These are phyloP conservation scores for Achlya flavicornis DNA, from an alignment of 2,888 invertebrate species.

Conservation along the genomic window DNA sequence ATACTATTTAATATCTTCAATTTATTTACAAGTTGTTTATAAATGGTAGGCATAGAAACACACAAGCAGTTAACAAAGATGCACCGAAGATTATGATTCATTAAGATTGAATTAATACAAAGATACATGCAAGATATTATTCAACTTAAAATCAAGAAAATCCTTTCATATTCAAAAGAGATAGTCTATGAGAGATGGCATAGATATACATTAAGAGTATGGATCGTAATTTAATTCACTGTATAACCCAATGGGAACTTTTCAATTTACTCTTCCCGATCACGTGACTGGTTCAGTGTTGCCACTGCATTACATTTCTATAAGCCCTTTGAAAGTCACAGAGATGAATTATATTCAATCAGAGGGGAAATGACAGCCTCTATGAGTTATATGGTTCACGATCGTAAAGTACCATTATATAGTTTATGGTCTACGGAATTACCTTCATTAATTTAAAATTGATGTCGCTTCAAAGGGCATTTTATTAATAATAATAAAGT, in stretches of 20 bases:
- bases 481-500: background rate
- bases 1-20: no score
- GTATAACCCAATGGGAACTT: background rate
- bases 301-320: conserved; percentile 3
- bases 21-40: no score
- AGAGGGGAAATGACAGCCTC: background rate
- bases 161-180: no score
- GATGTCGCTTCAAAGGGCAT: background rate
- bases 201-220: background rate
- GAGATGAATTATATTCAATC: conserved; percentile 7
- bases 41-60: no score
- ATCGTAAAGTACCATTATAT: background rate
- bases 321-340: conserved; percentile 6
- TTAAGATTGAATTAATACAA: no score
- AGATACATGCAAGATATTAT: no score
- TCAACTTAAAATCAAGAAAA: no score
- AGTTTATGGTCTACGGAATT: background rate
- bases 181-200: no score
- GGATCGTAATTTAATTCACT: background rate
- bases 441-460: conserved; percentile 1
- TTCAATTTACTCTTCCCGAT: conserved; percentile 10
- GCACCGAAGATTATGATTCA: no score
- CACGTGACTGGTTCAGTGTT: conserved; percentile 18
- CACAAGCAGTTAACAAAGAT: no score
- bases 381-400: conserved; percentile 5